Evolutionary conservation across 1,140 invertebrate genomes (phyloP), one percentile per base, ranked within the genome.

Genomic region (Linepithema humile): DNA sequence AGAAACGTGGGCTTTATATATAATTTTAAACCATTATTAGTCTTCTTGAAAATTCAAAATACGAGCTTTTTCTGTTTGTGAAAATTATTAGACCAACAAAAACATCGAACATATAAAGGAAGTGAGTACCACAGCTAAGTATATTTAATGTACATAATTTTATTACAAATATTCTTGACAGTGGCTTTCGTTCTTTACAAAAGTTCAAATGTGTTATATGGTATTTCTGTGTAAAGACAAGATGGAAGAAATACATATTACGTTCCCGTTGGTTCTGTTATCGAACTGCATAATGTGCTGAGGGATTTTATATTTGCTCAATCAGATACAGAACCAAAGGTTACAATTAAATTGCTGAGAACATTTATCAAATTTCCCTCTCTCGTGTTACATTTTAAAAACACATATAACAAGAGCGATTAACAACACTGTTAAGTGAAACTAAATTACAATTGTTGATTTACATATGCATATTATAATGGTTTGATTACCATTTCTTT

Each of bases 71-170:
- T 23, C 17, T 48, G 45, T 6, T 4, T 17, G 15, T 29, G 60
- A 38, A n/a, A 65, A 65, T n/a, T 53, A 53, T 40, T 6, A 10
- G 3, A 78, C 0, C 3, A 78, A 67, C 43, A 67, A 64, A 65
- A 65, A 6, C 17, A 78, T n/a, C n/a, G 32, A 35, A 12, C 26
- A 55, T 55, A 67, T 20, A 55, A 26, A 69, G 48, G 35, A 70
- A 80, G 69, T 67, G 26, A 80, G 57, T 70, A 70, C 12, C 53
- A 80, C 48, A 70, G 64, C 35, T 70, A 70, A 80, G 32, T 70
- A 78, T 69, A 15, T 80, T n/a, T n/a, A 12, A 40, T 80, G 69
- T 80, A 4, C 70, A 70, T 1, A 69, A 38, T 70, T 69, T 69
- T 70, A 80, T 70, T 80, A 80, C 17, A 70, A 20, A 23, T 57